Evolutionary conservation across 2,888 invertebrate genomes (phyloP).

Genomic region (Protonemura montana): DNA sequence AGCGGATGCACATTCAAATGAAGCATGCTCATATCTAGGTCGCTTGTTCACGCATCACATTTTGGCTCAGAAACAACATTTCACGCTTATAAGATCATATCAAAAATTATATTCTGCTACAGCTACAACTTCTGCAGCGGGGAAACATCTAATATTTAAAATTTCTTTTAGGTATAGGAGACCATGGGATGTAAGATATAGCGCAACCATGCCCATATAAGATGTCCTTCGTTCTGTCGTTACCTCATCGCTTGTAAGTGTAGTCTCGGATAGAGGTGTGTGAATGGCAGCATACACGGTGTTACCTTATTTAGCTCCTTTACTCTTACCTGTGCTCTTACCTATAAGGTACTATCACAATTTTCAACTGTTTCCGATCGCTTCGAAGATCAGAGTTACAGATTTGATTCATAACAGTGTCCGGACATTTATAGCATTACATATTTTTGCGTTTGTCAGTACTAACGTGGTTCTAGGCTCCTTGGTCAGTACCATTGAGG

Average conservation of each 20-base stretch:
- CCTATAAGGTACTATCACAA: neutral
- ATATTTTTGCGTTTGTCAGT: too few species aligned
- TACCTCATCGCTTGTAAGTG: neutral
- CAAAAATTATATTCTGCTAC: neutral
- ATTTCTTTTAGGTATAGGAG: neutral
- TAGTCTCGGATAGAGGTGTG: neutral
- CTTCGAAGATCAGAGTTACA: neutral
- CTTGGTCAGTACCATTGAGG: too few species aligned
- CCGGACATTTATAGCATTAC: too few species aligned
- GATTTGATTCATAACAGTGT: neutral
- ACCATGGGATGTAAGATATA: neutral
- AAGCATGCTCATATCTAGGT: neutral
- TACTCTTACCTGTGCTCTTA: neutral
- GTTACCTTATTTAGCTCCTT: neutral
- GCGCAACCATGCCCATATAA: neutral
- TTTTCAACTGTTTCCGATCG: neutral
- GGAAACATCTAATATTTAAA: neutral
- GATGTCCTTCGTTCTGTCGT: neutral
- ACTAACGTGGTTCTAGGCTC: too few species aligned
- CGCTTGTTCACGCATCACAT: neutral
- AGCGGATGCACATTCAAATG: neutral
- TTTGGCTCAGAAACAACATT: neutral
- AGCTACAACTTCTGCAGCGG: neutral
- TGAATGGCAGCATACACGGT: neutral
- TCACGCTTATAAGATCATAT: constrained; percentile 5